These are phyloP conservation scores for Trematomus bernacchii DNA, from an alignment of 2,797 vertebrate genomes.

Conservation along the genomic window DNA sequence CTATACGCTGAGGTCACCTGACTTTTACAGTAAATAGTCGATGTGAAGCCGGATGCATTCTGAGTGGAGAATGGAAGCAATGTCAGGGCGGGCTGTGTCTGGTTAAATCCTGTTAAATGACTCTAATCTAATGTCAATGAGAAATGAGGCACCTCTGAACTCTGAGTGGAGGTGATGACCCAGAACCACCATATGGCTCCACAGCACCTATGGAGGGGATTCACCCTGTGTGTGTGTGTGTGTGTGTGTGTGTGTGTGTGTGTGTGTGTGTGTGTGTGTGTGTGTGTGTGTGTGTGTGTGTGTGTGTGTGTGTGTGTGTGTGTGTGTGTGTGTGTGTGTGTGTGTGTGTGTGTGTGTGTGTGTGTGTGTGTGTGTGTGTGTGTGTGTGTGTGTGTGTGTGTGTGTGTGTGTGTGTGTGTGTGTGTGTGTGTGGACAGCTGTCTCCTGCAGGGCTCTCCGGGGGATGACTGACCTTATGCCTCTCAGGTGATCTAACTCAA, in stretches of 20 bases:
- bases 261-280: constrained; percentile 29
- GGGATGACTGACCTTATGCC: constrained; percentile 60
- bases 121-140: constrained; percentile 71
- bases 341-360: constrained; percentile 26
- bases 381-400: constrained; percentile 33
- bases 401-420: constrained; percentile 32
- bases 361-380: constrained; percentile 15
- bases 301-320: constrained; percentile 20
- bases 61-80: constrained; percentile 16
- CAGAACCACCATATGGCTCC: constrained; percentile 68
- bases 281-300: constrained; percentile 14
- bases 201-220: constrained; percentile 51
- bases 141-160: constrained; percentile 67
- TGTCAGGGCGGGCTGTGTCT: constrained; percentile 34
- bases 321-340: too few relatives aligned
- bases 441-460: constrained; percentile 55
- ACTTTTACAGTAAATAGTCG: constrained; percentile 36
- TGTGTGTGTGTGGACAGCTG: constrained; percentile 56
- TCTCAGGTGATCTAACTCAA: constrained; percentile 58
- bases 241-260: constrained; percentile 15
- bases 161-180: constrained; percentile 69
- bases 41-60: constrained; percentile 26
- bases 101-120: constrained; percentile 60
- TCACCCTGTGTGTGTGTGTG: constrained; percentile 44
- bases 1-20: neutral